Evolutionary conservation across 2,888 invertebrate genomes (phyloP), one percentile per base, ranked within the genome.

Genomic region (Belgica antarctica): DNA sequence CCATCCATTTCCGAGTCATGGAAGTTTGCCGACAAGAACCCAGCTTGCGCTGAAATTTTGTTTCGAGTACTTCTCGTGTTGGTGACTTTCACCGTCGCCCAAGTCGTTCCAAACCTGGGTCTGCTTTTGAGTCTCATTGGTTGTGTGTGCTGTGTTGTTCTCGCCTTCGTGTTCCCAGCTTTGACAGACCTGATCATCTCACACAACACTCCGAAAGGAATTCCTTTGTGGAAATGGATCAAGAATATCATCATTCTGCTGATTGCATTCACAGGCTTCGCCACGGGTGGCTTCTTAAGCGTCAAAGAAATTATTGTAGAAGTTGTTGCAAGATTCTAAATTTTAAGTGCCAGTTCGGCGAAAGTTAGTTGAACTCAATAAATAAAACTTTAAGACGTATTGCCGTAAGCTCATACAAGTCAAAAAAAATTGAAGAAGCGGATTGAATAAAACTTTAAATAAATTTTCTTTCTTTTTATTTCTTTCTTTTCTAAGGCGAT

Each of bases 81-180:
- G 2, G 70, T 93, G 1, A 95, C 95, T 61, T 91, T 95, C 82
- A 79, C 86, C 10, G 80, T 95, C 73, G 95, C 96, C 0, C 92
- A 92, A 77, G 83, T 89, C 1, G 90, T 96, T 71, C 96, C 96
- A 0, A 86, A 92, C 74, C 80, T 96, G 72, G 89, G 89, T 1
- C 82, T 93, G 1, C 92, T 96, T 80, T 96, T 96, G 73, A 94
- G 95, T 0, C 80, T 96, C 72, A 92, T 96, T 27, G 96, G 96
- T 2, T 93, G 96, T 0, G 84, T 96, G 0, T 92, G 94, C 77
- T 92, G 93, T 74, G 89, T 94, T 2, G 87, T 92, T 0, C 80
- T 96, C 72, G 94, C 94, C 0, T 83, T 96, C 36, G 83, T 96
- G 46, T 90, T 95, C 77, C 96, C 96, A 1, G 92, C 95, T 0